Conservation (phyloP, 2,113 vertebrate species). For the Vulpes vulpes region DNA sequence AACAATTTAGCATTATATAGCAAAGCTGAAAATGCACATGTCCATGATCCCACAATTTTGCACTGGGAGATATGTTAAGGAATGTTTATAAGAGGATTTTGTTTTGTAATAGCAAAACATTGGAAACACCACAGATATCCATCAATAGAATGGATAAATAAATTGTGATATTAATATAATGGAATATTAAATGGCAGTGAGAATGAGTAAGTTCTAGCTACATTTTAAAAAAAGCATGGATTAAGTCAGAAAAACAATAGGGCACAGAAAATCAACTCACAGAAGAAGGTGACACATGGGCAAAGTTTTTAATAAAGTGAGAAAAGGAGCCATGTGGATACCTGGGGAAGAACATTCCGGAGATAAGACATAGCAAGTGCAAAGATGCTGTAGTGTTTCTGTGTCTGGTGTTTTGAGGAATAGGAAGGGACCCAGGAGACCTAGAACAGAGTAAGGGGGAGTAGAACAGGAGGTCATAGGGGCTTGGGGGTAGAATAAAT, state of each 20-base stretch:
- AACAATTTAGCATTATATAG: not conserved
- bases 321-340: not conserved
- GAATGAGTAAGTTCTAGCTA: not conserved
- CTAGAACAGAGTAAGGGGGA: not conserved
- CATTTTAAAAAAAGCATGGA: not conserved
- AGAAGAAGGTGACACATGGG: not conserved
- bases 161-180: not conserved
- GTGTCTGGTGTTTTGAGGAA: not conserved
- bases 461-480: not conserved
- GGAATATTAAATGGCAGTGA: not conserved
- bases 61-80: not conserved
- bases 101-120: not conserved
- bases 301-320: not conserved
- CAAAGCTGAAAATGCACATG: not conserved
- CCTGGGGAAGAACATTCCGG: not conserved
- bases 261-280: not conserved
- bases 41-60: not conserved
- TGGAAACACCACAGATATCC: not conserved
- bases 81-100: not conserved
- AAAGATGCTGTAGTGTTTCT: not conserved
- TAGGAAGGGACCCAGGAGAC: not conserved
- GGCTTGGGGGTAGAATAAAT: not conserved
- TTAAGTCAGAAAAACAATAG: not conserved
- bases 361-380: not conserved
- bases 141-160: not conserved